Percentiles rank a stretch among this genome's conserved stretches.
phyloP scores from a whole-genome alignment of 2,888 invertebrate species.

The Chalcis sispes region DNA sequence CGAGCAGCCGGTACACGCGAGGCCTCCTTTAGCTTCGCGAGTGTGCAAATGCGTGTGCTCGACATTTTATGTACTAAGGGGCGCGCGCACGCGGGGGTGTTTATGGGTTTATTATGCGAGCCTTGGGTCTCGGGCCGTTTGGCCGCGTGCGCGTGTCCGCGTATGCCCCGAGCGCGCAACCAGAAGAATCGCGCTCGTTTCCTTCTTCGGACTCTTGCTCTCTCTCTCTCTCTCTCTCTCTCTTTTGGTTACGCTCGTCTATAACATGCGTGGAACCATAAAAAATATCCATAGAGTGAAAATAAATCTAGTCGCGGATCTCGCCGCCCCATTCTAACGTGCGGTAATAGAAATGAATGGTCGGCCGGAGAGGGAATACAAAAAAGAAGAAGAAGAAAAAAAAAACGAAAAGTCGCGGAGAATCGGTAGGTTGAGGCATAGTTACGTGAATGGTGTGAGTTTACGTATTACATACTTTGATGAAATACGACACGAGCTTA shows the following conservation, averaged over 20 bases:
- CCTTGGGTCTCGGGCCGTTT: slow-evolving; percentile 61
- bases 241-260: slow-evolving; percentile 60
- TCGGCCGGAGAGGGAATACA: slow-evolving; percentile 49
- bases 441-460: too few relatives aligned
- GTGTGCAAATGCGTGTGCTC: slow-evolving; percentile 56
- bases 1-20: neutral
- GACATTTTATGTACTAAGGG: slow-evolving; percentile 65
- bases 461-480: too few relatives aligned
- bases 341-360: slow-evolving; percentile 70
- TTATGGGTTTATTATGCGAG: slow-evolving; percentile 76
- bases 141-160: slow-evolving; percentile 52
- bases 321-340: slow-evolving; percentile 59
- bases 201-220: neutral
- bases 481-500: too few relatives aligned
- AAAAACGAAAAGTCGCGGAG: slow-evolving; percentile 3
- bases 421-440: too few relatives aligned
- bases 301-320: slow-evolving; percentile 73
- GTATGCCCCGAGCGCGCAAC: slow-evolving; percentile 60
- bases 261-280: slow-evolving; percentile 69
- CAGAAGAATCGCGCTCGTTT: slow-evolving; percentile 54
- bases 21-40: neutral
- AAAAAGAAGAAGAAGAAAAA: slow-evolving; percentile 8
- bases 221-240: slow-evolving; percentile 39
- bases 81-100: slow-evolving; percentile 68
- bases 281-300: slow-evolving; percentile 74